Conservation (phyloP, 2,888 invertebrate species). For the Drosophila trichaetosa region DNA sequence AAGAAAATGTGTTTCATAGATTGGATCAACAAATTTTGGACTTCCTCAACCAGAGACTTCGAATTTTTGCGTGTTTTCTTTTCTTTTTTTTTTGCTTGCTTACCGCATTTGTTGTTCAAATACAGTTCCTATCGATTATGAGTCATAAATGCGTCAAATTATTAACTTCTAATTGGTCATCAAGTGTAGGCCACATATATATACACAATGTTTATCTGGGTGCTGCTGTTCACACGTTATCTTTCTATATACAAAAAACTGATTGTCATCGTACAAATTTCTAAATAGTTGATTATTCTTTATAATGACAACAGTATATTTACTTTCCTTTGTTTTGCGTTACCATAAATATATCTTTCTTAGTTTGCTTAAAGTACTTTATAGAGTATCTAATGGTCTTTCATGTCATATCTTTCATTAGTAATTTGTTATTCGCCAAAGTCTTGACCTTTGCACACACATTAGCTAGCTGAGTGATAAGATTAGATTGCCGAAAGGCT, state of each 20-base stretch:
- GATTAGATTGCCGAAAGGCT: constrained; percentile 56
- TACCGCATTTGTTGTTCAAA: constrained; percentile 3
- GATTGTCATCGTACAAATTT: not conserved
- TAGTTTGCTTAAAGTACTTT: not conserved
- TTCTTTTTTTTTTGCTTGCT: constrained; percentile 12
- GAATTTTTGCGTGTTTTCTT: not conserved
- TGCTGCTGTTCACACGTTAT: constrained; percentile 7
- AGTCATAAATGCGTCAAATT: constrained; percentile 67
- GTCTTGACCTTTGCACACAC: constrained; percentile 58
- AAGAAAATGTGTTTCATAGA: constrained; percentile 4
- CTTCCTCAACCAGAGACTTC: constrained; percentile 21
- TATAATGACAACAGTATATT: not conserved
- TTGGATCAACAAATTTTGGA: constrained; percentile 24
- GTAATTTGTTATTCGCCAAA: not conserved
- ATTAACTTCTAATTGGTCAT: constrained; percentile 51
- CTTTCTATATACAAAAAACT: not conserved
- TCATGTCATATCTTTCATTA: not conserved
- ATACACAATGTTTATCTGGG: not conserved
- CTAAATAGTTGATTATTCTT: not conserved
- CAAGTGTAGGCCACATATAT: constrained; percentile 12
- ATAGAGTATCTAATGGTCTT: constrained; percentile 9
- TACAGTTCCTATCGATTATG: constrained; percentile 52
- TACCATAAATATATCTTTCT: not conserved
- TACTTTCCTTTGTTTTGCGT: not conserved
- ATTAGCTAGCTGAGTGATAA: constrained; percentile 54